Percentiles rank a stretch among this genome's conserved stretches.
These are phyloP conservation scores for Daubentonia madagascariensis DNA, from an alignment of 2,113 vertebrate species.

Conservation along the genomic window DNA sequence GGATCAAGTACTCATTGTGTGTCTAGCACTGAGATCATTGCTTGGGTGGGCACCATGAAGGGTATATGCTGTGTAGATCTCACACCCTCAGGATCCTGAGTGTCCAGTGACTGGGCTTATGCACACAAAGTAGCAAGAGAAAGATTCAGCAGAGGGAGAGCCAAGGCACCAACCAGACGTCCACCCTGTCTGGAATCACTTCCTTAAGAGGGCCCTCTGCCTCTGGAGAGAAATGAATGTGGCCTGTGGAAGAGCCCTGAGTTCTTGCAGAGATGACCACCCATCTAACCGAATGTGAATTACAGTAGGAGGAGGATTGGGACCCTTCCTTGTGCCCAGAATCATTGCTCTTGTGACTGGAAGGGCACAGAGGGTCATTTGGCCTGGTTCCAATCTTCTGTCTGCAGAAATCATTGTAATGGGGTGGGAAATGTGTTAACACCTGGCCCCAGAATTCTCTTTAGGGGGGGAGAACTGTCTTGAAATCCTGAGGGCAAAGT, in stretches of 20 bases:
- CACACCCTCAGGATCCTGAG: neutral
- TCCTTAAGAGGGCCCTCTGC: neutral
- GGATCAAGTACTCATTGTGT: no score
- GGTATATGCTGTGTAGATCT: neutral
- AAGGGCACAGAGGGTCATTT: neutral
- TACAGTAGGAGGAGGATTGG: neutral
- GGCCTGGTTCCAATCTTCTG: neutral
- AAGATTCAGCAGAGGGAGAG: neutral
- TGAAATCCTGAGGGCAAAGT: neutral
- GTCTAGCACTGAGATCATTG: neutral
- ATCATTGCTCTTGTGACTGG: neutral
- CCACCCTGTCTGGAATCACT: neutral
- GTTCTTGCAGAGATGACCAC: neutral
- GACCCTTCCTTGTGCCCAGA: neutral
- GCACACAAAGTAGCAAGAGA: neutral
- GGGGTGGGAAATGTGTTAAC: neutral
- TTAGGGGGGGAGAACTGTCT: neutral
- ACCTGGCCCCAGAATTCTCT: neutral
- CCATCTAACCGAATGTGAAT: neutral
- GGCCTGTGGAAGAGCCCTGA: neutral
- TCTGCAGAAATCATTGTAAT: neutral
- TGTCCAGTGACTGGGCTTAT: neutral
- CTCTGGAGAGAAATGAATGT: neutral
- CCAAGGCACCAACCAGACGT: neutral
- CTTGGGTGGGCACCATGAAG: neutral